Base-by-base conservation (phyloP, 2,797 vertebrate genomes). In the Delichon dasypus region DNA sequence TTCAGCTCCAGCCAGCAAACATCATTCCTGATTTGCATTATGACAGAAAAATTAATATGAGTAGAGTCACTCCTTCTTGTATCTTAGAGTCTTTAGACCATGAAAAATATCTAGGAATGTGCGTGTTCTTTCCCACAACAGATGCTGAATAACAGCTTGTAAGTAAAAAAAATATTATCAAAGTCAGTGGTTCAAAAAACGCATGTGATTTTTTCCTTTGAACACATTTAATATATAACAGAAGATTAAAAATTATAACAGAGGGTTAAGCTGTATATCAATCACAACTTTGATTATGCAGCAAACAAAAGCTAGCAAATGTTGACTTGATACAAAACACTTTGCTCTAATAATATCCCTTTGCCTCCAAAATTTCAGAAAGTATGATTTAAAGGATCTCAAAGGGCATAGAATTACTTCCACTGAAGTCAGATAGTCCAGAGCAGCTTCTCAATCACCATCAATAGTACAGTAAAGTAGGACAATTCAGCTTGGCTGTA, bases 131-230 rank as follows among this genome's bases (percentile, higher is more conserved):
- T 97, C 93, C 90, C 96, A 96, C 96, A 95, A 94, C 96, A 97
- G 95, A 97, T 97, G 95, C 90, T 95, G 94, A 96, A 96, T 94
- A 96, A 95, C 95, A 97, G 95, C 94, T 97, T 97, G 96, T 70
- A 97, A 94, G 82, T 76, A 42, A 95, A 93, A 95, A 92, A 96
- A 95, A 61, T 19, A 64, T 73, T 96, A 94, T 95, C 95, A 96
- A 97, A 97, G 96, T 96, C 95, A 95, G 85, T 84, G 93, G 81
- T 96, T 95, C 94, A 94, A 95, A 94, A 96, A 95, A 87, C 0
- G 5, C 66, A 42, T 92, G 73, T 83, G 79, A 92, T 92, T 90
- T 96, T 92, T 94, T 88, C 79, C 82, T 92, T 93, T 92, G 93
- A 94, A 88, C 79, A 68, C 66, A 90, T 92, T 90, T 93, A 89